Evolutionary conservation across 2,888 invertebrate species (phyloP), one percentile per base, ranked within the genome.

Genomic region (Drymonia ruficornis): DNA sequence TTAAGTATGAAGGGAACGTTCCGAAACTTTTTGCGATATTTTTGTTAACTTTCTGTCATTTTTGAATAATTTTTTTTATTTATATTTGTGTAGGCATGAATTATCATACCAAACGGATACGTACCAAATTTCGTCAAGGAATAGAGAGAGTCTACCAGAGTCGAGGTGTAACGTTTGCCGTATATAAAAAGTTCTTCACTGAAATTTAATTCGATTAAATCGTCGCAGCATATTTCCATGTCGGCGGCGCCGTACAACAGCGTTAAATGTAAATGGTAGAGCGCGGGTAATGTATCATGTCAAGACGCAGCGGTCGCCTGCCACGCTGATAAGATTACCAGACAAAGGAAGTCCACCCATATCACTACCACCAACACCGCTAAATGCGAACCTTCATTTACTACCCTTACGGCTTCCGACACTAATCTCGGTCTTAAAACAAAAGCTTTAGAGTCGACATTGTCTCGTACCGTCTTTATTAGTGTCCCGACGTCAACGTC

Each of bases 271-370:
- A 79, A 84, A 83, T 80, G 78, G 34, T 80, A 81, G 77, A 79
- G 72, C 67, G 70, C 70, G 70, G 69, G 80, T 84, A 80, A 89
- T 92, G 89, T 87, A 89, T 92, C 91, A 91, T 87, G 91, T 85
- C 89, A 86, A 86, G 86, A 80, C 83, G 78, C 78, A 77, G 78
- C 80, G 78, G 81, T 80, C 83, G 84, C 83, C 84, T 81, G 86
- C 79, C 82, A 76, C 74, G 68, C 85, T 86, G 91, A 92, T 92
- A 91, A 91, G 89, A 91, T 92, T 91, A 88, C 86, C 80, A 91
- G 91, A 91, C 91, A 91, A 91, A 91, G 91, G 90, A 89, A 91
- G 89, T 91, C 89, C 89, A 89, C 88, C 89, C 89, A 87, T 89
- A 91, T 91, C 90, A 89, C 86, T 87, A 89, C 86, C 86, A 81